Evolutionary conservation across 2,888 invertebrate species (phyloP).

Genomic region (Temnothorax unifasciatus): DNA sequence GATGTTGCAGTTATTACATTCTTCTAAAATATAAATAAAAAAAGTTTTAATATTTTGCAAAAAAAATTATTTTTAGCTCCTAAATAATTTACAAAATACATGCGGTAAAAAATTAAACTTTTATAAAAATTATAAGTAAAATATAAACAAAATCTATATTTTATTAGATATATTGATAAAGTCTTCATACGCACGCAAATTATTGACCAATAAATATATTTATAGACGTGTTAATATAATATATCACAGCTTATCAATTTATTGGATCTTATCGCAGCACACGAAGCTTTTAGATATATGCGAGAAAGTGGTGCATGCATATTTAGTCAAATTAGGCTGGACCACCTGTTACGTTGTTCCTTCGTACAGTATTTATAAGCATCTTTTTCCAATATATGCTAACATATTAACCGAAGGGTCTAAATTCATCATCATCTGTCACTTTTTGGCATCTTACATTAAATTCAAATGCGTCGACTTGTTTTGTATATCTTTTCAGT

Average conservation of each 20-base stretch:
- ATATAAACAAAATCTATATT: neutral
- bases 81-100: neutral
- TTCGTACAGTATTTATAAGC: conserved; percentile 22
- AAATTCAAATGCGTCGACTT: neutral
- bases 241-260: conserved; percentile 1
- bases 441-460: conserved; percentile 35
- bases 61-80: conserved; percentile 2
- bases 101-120: neutral
- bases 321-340: conserved; percentile 54
- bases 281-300: neutral
- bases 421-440: conserved; percentile 26
- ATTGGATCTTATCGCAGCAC: neutral
- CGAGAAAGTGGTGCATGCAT: conserved; percentile 43
- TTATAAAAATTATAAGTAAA: neutral
- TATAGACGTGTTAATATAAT: neutral
- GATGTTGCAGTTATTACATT: neutral
- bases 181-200: neutral
- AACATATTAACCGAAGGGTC: conserved; percentile 9
- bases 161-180: conserved; percentile 11
- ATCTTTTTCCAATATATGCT: neutral
- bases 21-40: neutral
- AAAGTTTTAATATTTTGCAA: neutral
- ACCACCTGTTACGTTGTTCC: conserved; percentile 71
- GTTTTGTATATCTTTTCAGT: conserved; percentile 7
- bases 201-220: neutral